Base-by-base conservation (phyloP, 2,888 invertebrate genomes). In the Lathronympha strigana region DNA sequence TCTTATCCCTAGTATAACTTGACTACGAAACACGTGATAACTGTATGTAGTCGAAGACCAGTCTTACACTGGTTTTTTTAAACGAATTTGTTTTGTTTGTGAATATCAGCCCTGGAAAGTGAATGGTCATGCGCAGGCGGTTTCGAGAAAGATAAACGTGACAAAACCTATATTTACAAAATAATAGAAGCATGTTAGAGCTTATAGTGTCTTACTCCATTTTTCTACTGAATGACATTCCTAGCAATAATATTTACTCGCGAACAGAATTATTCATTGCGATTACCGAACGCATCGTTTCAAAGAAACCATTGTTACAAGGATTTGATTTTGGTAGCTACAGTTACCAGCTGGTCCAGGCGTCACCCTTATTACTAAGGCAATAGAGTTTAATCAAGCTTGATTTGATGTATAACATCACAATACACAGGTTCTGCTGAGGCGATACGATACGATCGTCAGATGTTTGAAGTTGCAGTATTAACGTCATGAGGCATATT, bases 91-190 rank as follows among this genome's bases (percentile, higher is more conserved):
- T 11, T 43, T n/a, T 4, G 19, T 43, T 43, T 43, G 43, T 43
- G 19, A 43, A 43, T 43, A 43, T 43, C 3, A 43, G 19, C 43
- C 43, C 43, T 31, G 31, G 19, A 51, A 19, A 31, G 31, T 33
- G 31, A 51, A 17, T 19, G 31, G 13, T 31, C 50, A 51, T 19
- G 50, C 31, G 50, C 31, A 19, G 50, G 51, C 33, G 47, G 31
- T 43, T 51, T 61, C 61, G 9, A 61, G 21, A 31, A 61, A 61
- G 43, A 45, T 45, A 53, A 43, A 61, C 43, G 51, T 43, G 31
- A 17, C 31, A 15, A 40, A 40, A 43, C 25, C 4, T 43, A 19
- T 40, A 40, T 15, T 40, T 40, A 8, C 19, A 43, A 11, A 43
- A 2, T 9, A 11, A 11, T 43, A 43, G 19, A 9, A 43, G 19